Evolutionary conservation across 2,113 vertebrate genomes (phyloP).

Genomic region (Cynoglossus semilaevis): DNA sequence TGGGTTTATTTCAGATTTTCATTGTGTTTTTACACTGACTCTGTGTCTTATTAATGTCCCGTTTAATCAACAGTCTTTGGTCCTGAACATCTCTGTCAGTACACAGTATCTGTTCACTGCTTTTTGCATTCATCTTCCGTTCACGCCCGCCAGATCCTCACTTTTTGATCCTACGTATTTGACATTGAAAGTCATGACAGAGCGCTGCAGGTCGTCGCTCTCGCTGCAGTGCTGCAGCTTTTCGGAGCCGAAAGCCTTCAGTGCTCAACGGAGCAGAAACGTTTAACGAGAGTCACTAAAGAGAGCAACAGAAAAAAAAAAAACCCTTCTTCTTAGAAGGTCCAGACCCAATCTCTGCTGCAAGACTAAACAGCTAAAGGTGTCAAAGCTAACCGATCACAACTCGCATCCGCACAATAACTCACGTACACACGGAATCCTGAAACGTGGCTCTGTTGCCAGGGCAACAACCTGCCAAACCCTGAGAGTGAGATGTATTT

Average conservation of each 20-base stretch:
- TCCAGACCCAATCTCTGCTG: conserved; percentile 28
- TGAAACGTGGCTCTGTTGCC: conserved; percentile 61
- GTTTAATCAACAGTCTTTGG: no score
- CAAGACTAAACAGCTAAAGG: conserved; percentile 64
- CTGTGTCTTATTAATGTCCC: no score
- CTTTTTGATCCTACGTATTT: neutral
- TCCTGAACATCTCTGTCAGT: no score
- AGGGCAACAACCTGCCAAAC: conserved; percentile 74
- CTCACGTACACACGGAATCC: conserved; percentile 14
- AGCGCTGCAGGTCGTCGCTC: neutral
- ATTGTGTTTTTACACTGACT: no score
- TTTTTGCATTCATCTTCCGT: no score
- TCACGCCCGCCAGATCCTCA: neutral
- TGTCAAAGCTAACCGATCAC: conserved; percentile 63
- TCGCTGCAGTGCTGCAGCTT: no score
- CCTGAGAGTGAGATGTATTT: conserved; percentile 72
- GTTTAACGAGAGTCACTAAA: conserved; percentile 24
- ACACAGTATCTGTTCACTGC: no score
- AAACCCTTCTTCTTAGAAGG: conserved; percentile 41
- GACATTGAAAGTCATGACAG: neutral
- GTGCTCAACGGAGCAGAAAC: conserved; percentile 9
- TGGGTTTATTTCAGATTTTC: no score
- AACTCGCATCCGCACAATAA: conserved; percentile 21
- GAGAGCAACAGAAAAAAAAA: conserved; percentile 21
- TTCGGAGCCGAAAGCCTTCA: no score